Percentiles rank a stretch among this genome's conserved stretches.
Conservation (phyloP, 2,888 invertebrate species). For the Dryadula phaetusa region DNA sequence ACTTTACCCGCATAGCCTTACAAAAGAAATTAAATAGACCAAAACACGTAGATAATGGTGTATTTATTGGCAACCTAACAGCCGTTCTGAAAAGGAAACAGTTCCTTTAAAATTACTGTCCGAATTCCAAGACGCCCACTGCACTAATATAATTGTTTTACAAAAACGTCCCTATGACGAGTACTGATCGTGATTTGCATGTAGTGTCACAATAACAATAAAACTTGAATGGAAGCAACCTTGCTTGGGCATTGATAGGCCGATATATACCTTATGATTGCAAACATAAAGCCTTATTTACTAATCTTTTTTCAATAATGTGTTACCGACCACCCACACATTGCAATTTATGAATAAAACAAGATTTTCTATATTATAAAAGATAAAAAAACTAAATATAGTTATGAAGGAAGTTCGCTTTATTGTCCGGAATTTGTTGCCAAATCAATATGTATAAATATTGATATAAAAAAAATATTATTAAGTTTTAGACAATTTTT, state of each 20-base stretch:
- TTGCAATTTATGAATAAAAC: constrained; percentile 20
- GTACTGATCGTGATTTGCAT: constrained; percentile 63
- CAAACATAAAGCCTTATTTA: constrained; percentile 22
- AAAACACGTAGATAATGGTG: background rate
- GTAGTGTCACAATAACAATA: constrained; percentile 59
- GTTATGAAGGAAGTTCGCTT: background rate
- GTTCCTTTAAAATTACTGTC: constrained; percentile 38
- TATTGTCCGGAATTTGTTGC: background rate
- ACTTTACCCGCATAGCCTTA: constrained; percentile 3
- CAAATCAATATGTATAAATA: background rate
- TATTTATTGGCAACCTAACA: constrained; percentile 10
- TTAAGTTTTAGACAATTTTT: no score
- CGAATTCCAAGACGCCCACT: constrained; percentile 49
- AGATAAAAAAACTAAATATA: background rate
- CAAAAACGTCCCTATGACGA: constrained; percentile 70
- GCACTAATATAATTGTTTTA: constrained; percentile 49
- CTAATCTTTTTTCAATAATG: background rate
- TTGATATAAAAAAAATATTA: no score
- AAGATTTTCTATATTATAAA: constrained; percentile 1
- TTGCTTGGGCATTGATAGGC: background rate
- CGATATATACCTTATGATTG: background rate
- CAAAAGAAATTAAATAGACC: constrained; percentile 1
- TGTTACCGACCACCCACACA: constrained; percentile 39
- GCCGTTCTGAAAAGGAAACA: constrained; percentile 28
- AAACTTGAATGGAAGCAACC: constrained; percentile 26